These are phyloP conservation scores for Leptinotarsa tumamoca DNA, from an alignment of 2,888 invertebrate genomes.

Conservation along the genomic window DNA sequence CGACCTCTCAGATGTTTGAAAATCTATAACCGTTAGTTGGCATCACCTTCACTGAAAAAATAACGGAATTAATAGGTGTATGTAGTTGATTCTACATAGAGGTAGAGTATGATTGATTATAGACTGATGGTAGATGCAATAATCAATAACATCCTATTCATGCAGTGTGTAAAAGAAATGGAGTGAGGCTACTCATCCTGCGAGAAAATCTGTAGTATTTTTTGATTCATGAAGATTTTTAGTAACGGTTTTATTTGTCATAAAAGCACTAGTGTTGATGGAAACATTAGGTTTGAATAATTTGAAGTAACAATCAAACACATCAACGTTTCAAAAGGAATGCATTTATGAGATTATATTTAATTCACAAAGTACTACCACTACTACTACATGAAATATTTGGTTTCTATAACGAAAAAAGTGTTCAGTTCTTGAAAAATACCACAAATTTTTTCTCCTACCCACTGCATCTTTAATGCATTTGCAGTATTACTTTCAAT, in stretches of 20 bases:
- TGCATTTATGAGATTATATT: no score
- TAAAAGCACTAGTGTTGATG: no score
- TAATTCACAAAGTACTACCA: no score
- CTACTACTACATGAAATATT: no score
- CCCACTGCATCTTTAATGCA: background rate
- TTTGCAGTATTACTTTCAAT: conserved; percentile 5
- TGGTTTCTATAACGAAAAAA: no score
- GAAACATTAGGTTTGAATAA: no score
- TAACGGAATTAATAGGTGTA: conserved; percentile 13
- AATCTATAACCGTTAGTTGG: conserved; percentile 3
- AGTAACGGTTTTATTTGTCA: background rate
- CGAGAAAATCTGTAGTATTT: background rate
- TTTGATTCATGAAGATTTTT: background rate
- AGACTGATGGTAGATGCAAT: conserved; percentile 47
- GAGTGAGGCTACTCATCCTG: background rate
- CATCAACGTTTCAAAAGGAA: no score
- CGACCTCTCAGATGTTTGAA: conserved; percentile 1
- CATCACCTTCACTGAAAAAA: conserved; percentile 6
- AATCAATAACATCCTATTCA: conserved; percentile 37
- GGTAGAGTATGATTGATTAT: conserved; percentile 43
- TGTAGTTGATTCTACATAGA: conserved; percentile 40
- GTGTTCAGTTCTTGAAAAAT: background rate
- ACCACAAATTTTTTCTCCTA: background rate
- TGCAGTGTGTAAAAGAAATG: conserved; percentile 6
- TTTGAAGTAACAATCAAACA: no score